Evolutionary conservation across 2,888 invertebrate genomes (phyloP).

Genomic region (Ophioninae sp.): DNA sequence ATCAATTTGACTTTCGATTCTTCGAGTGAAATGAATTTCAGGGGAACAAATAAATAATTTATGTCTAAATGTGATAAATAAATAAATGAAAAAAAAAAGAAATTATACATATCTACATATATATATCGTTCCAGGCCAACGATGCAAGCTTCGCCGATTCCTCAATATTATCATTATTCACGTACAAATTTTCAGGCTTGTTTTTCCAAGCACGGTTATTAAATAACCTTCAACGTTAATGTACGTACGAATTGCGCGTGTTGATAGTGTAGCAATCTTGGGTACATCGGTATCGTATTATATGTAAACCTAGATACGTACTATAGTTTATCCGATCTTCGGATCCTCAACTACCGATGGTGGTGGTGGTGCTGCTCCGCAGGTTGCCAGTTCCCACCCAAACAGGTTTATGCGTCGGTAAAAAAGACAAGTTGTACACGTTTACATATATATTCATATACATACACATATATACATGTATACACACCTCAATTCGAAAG

Average conservation of each 20-base stretch:
- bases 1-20: constrained; percentile 3
- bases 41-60: too few relatives aligned
- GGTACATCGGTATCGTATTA: constrained; percentile 1
- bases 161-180: too few relatives aligned
- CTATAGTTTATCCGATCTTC: constrained; percentile 40
- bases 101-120: too few relatives aligned
- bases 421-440: constrained; percentile 49
- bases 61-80: too few relatives aligned
- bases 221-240: not conserved
- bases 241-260: not conserved
- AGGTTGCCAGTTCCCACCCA: constrained; percentile 63
- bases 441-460: constrained; percentile 9
- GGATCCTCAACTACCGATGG: constrained; percentile 47
- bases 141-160: too few relatives aligned
- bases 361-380: constrained; percentile 45
- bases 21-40: not conserved
- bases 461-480: not conserved
- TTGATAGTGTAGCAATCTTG: constrained; percentile 1
- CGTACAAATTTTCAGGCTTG: too few relatives aligned
- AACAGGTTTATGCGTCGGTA: constrained; percentile 61
- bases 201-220: not conserved
- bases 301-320: constrained; percentile 31
- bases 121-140: too few relatives aligned
- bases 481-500: constrained; percentile 33
- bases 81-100: too few relatives aligned